Evolutionary conservation across 2,113 vertebrate genomes (phyloP).

Genomic region (Illadopsis cleaveri): DNA sequence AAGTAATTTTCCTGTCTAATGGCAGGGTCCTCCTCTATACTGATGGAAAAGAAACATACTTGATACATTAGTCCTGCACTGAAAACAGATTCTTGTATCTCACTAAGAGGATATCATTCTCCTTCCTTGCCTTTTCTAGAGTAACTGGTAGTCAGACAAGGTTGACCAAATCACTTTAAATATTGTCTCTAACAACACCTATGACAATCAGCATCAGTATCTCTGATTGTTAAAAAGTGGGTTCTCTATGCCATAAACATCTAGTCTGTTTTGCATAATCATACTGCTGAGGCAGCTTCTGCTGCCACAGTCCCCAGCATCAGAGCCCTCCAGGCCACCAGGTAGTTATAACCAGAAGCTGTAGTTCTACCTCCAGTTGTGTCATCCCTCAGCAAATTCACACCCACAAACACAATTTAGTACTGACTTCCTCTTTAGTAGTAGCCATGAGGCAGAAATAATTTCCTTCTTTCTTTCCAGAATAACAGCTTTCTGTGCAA

Average conservation of each 20-base stretch:
- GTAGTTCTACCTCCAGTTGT: neutral
- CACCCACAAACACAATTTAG: neutral
- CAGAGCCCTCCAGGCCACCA: neutral
- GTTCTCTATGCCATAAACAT: neutral
- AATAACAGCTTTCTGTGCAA: neutral
- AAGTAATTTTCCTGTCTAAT: neutral
- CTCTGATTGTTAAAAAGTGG: neutral
- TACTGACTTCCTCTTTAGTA: neutral
- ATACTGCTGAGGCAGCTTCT: neutral
- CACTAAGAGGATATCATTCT: neutral
- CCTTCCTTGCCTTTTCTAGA: neutral
- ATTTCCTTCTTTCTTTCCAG: neutral
- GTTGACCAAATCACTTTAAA: neutral
- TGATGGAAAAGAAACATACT: neutral
- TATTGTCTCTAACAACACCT: neutral
- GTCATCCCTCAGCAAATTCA: neutral
- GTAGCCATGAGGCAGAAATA: neutral
- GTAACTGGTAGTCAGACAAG: neutral
- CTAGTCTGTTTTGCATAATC: neutral
- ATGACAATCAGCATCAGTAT: neutral
- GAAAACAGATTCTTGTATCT: neutral
- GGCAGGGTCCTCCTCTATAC: neutral
- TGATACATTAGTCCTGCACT: fast-evolving
- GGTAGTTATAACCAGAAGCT: neutral
- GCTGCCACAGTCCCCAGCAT: neutral